phyloP scores from a whole-genome alignment of 2,113 vertebrate genomes.

The Amazona guildingii region DNA sequence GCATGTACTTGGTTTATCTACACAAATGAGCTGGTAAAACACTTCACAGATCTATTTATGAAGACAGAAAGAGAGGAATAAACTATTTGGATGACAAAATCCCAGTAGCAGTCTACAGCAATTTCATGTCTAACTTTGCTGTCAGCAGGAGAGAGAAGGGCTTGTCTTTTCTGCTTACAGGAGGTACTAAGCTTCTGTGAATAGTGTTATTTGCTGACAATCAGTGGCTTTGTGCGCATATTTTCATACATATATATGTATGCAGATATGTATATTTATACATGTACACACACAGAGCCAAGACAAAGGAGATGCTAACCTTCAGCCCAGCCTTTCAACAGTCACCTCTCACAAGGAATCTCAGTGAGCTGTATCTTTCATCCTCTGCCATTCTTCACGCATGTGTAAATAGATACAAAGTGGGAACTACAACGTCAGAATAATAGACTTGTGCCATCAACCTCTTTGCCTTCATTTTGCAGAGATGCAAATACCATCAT shows the following conservation, averaged over 20 bases:
- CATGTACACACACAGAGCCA: background rate
- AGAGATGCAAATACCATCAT: background rate
- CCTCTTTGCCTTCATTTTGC: background rate
- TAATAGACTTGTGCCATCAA: fast-evolving
- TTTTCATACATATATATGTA: background rate
- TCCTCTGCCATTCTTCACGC: background rate
- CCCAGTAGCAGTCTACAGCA: background rate
- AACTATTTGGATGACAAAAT: background rate
- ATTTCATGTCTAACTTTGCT: background rate
- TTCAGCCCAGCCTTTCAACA: background rate
- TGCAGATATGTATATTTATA: background rate
- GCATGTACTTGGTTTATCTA: background rate
- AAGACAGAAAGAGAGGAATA: background rate
- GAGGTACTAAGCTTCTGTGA: background rate
- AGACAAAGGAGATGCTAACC: background rate
- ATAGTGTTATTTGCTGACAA: background rate
- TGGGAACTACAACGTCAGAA: background rate
- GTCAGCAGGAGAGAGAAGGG: background rate
- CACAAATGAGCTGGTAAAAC: background rate
- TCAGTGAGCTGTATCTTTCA: background rate
- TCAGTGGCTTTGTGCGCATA: background rate
- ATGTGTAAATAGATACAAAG: background rate
- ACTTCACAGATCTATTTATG: background rate
- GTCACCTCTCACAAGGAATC: background rate
- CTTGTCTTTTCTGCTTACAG: background rate